Percentiles rank a stretch among this genome's conserved stretches.
phyloP scores from a whole-genome alignment of 1,140 invertebrate species.

The Drosophila arizonae region DNA sequence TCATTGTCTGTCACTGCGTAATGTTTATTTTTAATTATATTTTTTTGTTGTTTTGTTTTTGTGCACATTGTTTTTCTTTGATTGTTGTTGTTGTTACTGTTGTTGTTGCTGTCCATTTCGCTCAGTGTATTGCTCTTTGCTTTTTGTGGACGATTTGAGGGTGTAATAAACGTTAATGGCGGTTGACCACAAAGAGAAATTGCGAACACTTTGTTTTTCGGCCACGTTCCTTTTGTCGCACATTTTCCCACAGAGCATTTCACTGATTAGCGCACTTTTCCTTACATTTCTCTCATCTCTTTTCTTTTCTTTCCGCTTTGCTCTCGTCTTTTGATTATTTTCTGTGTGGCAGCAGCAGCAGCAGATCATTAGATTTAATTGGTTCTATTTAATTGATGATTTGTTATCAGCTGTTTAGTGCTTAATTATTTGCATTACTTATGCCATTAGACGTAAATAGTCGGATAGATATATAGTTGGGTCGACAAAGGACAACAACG shows the following conservation, averaged over 20 bases:
- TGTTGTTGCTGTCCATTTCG: slow-evolving; percentile 24
- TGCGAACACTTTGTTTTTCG: slow-evolving; percentile 63
- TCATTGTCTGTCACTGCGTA: slow-evolving; percentile 65
- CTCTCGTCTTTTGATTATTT: slow-evolving; percentile 25
- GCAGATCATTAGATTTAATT: slow-evolving; percentile 65
- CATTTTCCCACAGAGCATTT: slow-evolving; percentile 35
- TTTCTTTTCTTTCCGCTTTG: not conserved
- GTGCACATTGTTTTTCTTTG: slow-evolving; percentile 43
- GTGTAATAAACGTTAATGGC: slow-evolving; percentile 80
- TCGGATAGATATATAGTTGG: not conserved
- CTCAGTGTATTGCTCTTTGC: slow-evolving; percentile 64
- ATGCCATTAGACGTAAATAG: slow-evolving; percentile 16
- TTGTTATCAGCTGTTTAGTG: slow-evolving; percentile 76
- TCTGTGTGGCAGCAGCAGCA: not conserved
- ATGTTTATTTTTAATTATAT: slow-evolving; percentile 81
- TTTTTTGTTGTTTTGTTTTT: slow-evolving; percentile 33
- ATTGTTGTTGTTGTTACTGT: slow-evolving; percentile 42
- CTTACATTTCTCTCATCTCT: slow-evolving; percentile 1
- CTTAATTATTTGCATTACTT: slow-evolving; percentile 69
- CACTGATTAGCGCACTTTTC: slow-evolving; percentile 49
- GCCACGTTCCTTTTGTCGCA: slow-evolving; percentile 40
- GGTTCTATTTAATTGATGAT: slow-evolving; percentile 69
- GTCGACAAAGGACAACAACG: not conserved
- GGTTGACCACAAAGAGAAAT: slow-evolving; percentile 80
- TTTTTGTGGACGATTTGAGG: slow-evolving; percentile 69